Percentiles rank a stretch among this genome's conserved stretches.
Evolutionary conservation across 2,797 vertebrate species (phyloP).

Genomic region (Okamejei kenojei): DNA sequence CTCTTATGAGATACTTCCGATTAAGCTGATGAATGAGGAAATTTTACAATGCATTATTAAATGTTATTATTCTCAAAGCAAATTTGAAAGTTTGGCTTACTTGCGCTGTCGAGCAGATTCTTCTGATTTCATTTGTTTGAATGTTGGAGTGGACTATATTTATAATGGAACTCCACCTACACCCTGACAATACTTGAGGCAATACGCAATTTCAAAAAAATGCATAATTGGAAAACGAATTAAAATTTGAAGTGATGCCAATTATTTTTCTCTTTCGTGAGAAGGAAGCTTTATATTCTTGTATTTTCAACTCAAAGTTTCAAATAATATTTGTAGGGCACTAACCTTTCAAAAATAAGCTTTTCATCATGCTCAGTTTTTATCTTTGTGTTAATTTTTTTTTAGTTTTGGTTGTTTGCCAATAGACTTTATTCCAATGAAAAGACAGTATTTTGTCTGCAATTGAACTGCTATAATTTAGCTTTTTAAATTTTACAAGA

Average conservation of each 20-base stretch:
- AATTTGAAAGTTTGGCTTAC: background rate
- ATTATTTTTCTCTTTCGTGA: background rate
- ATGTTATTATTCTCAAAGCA: background rate
- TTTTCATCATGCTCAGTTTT: background rate
- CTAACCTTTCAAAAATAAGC: background rate
- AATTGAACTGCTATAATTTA: background rate
- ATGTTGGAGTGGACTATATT: background rate
- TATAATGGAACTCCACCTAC: conserved; percentile 13
- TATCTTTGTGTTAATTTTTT: background rate
- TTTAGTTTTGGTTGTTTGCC: background rate
- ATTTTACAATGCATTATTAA: background rate
- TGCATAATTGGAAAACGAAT: background rate
- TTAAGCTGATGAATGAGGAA: background rate
- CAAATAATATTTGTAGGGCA: background rate
- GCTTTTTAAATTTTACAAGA: background rate
- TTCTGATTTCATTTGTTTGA: background rate
- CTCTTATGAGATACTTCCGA: background rate
- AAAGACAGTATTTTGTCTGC: background rate
- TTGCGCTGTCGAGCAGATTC: background rate
- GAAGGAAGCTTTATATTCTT: background rate
- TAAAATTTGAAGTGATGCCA: conserved; percentile 2
- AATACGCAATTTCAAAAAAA: background rate
- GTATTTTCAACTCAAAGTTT: background rate
- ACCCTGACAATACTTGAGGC: background rate
- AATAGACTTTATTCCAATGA: background rate